Conservation (phyloP, 2,888 invertebrate species). For the Biston betularia region DNA sequence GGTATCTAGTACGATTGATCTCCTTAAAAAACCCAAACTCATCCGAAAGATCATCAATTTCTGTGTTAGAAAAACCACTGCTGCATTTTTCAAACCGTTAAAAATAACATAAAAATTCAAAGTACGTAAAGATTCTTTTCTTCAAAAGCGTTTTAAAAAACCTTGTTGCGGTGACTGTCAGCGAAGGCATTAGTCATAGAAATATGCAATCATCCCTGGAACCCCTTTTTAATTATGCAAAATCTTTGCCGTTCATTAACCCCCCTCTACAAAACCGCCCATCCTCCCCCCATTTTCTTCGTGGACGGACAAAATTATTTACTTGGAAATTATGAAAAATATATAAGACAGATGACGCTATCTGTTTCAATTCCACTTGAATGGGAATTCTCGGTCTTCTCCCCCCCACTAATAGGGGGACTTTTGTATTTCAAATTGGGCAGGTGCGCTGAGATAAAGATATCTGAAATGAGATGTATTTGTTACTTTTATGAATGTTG, state of each 20-base stretch:
- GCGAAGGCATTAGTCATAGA: slow-evolving; percentile 73
- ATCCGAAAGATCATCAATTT: too few relatives aligned
- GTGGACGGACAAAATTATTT: slow-evolving; percentile 73
- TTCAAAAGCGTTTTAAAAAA: slow-evolving; percentile 21
- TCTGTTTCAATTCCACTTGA: slow-evolving; percentile 68
- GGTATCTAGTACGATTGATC: too few relatives aligned
- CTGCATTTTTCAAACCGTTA: too few relatives aligned
- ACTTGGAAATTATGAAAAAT: slow-evolving; percentile 76
- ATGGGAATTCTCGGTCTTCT: slow-evolving; percentile 52
- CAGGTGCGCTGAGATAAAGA: slow-evolving; percentile 50
- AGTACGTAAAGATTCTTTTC: background rate
- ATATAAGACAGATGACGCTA: slow-evolving; percentile 70
- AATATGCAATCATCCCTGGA: slow-evolving; percentile 77
- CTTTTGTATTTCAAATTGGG: slow-evolving; percentile 53
- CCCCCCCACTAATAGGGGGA: slow-evolving; percentile 28
- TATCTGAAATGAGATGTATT: slow-evolving; percentile 40
- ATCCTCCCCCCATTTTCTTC: slow-evolving; percentile 53
- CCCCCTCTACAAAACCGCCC: slow-evolving; percentile 38
- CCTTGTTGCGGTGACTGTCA: slow-evolving; percentile 50
- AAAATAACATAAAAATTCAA: background rate
- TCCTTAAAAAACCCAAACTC: too few relatives aligned
- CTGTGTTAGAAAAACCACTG: too few relatives aligned
- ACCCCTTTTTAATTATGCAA: slow-evolving; percentile 84
- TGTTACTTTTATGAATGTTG: slow-evolving; percentile 38
- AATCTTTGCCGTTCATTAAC: slow-evolving; percentile 78